A percentile compares a stretch with the other conserved stretches of the same genome.
Evolutionary conservation across 2,888 invertebrate genomes (phyloP).

Genomic region (Sinohyriopsis cumingii): DNA sequence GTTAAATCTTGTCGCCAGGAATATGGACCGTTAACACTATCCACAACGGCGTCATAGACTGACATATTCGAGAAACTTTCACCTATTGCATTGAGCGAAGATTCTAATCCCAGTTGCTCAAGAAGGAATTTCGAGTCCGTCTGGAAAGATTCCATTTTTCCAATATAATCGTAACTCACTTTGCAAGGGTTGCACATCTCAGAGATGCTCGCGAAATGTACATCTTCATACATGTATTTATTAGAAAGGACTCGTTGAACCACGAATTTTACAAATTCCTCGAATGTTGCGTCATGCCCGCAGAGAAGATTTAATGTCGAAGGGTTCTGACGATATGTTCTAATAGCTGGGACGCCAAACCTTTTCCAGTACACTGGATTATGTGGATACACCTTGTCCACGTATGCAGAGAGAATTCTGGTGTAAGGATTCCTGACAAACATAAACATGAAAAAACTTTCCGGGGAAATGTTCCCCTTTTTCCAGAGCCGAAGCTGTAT

Average conservation of each 20-base stretch:
- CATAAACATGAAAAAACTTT: conserved; percentile 23
- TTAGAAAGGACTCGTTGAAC: conserved; percentile 8
- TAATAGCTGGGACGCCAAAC: conserved; percentile 20
- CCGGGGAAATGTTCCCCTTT: too few relatives aligned
- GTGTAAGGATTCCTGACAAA: conserved; percentile 29
- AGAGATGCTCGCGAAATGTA: conserved; percentile 23
- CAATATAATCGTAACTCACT: conserved; percentile 19
- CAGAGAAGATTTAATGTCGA: not conserved
- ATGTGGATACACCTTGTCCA: conserved; percentile 29
- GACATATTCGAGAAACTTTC: conserved; percentile 9
- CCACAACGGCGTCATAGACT: conserved; percentile 24
- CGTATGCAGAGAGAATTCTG: conserved; percentile 25
- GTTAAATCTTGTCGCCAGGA: conserved; percentile 19
- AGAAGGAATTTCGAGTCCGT: conserved; percentile 23
- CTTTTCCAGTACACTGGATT: conserved; percentile 29
- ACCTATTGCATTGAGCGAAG: conserved; percentile 5
- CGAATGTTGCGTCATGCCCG: conserved; percentile 32
- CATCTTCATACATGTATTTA: conserved; percentile 12
- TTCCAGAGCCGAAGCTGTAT: not conserved
- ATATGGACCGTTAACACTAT: conserved; percentile 28
- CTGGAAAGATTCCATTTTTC: conserved; percentile 27
- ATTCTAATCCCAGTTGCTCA: conserved; percentile 22
- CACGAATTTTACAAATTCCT: conserved; percentile 26
- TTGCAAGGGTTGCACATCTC: conserved; percentile 26
- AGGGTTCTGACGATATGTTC: conserved; percentile 3